Base-by-base conservation (phyloP, 1,140 invertebrate species). In the Diprion similis region DNA sequence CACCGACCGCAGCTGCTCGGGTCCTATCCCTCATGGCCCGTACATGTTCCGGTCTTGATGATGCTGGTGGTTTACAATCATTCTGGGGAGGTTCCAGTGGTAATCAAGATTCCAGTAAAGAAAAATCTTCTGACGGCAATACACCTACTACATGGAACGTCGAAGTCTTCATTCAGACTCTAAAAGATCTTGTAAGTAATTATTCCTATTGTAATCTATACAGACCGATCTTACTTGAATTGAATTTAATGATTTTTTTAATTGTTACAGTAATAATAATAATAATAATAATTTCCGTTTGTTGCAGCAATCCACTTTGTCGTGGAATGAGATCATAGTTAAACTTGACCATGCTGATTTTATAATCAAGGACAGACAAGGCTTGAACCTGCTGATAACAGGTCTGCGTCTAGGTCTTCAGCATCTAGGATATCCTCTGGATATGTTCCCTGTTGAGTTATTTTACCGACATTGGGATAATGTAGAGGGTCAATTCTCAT, bases 401-500 rank as follows among this genome's bases (percentile, higher is more conserved):
- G 95, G 94, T 65, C 85, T 99, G 8, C 90, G 92, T 70, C 86
- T 95, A 45, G 96, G 95, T 3, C 89, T 97, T 0, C 93, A 95
- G 82, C 91, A 90, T 72, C 92, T 93, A 73, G 91, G 93, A 73
- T 93, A 92, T 80, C 91, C 91, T 19, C 85, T 90, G 4, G 93
- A 95, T 72, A 89, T 92, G 75, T 98, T 98, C 84, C 97, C 97
- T 15, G 92, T 97, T 37, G 96, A 98, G 81, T 91, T 93, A 72
- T 90, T 98, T 76, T 99, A 97, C 85, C 90, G 95, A 68, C 91
- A 93, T 67, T 99, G 97, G 97, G 94, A 95, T 75, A 97, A 99
- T 85, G 90, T 94, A 13, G 97, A 99, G 81, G 96, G 95, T 59
- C 97, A 99, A 88, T 92, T 98, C 78, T 97, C 95, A 76, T 90